These are phyloP conservation scores for Oscheius sp. DNA, from an alignment of 2,888 invertebrate genomes.

Conservation along the genomic window DNA sequence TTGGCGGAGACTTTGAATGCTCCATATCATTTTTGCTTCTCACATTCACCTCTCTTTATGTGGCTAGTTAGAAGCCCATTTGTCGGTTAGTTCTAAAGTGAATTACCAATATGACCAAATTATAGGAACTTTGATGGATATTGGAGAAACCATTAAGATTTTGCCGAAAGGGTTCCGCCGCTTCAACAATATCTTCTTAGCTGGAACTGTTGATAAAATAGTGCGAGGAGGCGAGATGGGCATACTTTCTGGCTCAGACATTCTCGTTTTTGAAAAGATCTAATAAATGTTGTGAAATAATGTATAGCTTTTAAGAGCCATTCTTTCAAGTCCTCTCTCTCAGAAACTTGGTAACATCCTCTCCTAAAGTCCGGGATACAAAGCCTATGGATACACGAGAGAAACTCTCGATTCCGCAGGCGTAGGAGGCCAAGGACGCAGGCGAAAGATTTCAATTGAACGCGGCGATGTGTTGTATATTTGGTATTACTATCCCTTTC, in stretches of 20 bases:
- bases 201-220: conserved; percentile 66
- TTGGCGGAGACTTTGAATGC: conserved; percentile 41
- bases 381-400: too few species aligned
- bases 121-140: conserved; percentile 35
- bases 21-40: conserved; percentile 67
- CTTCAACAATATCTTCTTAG: conserved; percentile 65
- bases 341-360: too few species aligned
- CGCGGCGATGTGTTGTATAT: too few species aligned
- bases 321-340: too few species aligned
- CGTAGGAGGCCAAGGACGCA: too few species aligned
- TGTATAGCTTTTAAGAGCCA: too few species aligned
- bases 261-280: conserved; percentile 61
- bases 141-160: conserved; percentile 55
- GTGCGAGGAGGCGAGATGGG: conserved; percentile 65
- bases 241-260: conserved; percentile 64
- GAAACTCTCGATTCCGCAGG: too few species aligned
- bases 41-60: conserved; percentile 66
- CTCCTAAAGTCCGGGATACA: too few species aligned
- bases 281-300: conserved; percentile 7
- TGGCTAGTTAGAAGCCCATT: conserved; percentile 61
- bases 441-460: too few species aligned
- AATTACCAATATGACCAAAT: too few species aligned
- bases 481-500: too few species aligned
- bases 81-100: conserved; percentile 42
- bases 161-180: conserved; percentile 66